These are phyloP conservation scores for Tryphoninae sp. DNA, from an alignment of 2,888 invertebrate species.

Conservation along the genomic window DNA sequence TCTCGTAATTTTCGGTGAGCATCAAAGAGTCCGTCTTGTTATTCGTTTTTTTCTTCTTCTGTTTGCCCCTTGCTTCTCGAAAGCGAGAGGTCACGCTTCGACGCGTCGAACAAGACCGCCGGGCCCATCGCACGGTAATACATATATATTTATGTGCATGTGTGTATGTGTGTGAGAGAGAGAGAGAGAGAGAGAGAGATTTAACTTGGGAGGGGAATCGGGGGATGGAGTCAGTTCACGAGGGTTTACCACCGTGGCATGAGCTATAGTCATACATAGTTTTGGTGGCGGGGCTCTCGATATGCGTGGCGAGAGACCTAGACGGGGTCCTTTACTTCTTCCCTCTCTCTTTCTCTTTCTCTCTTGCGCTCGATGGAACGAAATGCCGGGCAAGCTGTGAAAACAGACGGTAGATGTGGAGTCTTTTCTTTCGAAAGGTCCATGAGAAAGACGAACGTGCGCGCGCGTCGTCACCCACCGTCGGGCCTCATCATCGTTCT, in stretches of 20 bases:
- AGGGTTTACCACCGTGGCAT: conserved; percentile 45
- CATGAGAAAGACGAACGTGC: conserved; percentile 16
- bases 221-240: conserved; percentile 67
- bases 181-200: conserved; percentile 67
- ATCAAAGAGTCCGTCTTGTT: conserved; percentile 51
- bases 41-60: conserved; percentile 36
- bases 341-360: background rate
- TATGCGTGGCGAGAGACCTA: background rate
- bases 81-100: conserved; percentile 60
- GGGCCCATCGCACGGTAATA: conserved; percentile 21
- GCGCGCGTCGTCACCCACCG: background rate
- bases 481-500: background rate
- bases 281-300: background rate
- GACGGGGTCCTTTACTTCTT: conserved; percentile 11
- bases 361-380: background rate
- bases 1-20: conserved; percentile 51
- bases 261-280: background rate
- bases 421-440: conserved; percentile 44
- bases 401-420: conserved; percentile 61
- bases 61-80: conserved; percentile 26
- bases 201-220: conserved; percentile 57
- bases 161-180: background rate
- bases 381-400: conserved; percentile 60
- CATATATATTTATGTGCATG: background rate
- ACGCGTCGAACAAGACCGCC: conserved; percentile 55